These are phyloP conservation scores for Epinephelus lanceolatus DNA, from an alignment of 2,113 vertebrate species.

Conservation along the genomic window DNA sequence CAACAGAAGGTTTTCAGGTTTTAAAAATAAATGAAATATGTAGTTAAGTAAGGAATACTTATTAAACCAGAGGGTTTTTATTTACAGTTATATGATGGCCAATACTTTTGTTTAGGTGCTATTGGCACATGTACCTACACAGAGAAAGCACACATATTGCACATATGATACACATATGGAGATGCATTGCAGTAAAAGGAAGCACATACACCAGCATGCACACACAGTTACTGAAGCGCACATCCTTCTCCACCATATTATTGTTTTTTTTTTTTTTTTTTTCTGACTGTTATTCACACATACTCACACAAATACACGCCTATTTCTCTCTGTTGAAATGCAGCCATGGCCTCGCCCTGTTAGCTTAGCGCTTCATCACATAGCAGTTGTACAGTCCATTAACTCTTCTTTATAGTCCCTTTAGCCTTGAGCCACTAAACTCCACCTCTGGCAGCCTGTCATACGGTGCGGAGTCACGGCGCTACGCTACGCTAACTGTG, in stretches of 20 bases:
- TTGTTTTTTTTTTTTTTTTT: background rate
- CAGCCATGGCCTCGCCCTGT: conserved; percentile 69
- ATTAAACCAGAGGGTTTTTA: background rate
- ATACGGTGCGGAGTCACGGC: conserved; percentile 34
- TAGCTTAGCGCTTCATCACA: conserved; percentile 77
- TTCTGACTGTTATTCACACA: background rate
- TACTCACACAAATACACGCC: conserved; percentile 22
- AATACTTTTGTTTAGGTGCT: background rate
- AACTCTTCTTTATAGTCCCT: conserved; percentile 80
- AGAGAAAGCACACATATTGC: background rate
- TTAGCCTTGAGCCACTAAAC: conserved; percentile 81
- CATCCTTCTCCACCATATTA: background rate
- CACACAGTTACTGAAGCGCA: background rate
- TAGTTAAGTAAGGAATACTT: background rate
- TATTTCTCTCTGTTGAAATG: conserved; percentile 59
- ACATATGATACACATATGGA: background rate
- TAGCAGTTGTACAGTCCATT: conserved; percentile 80
- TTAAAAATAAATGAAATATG: background rate
- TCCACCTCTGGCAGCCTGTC: conserved; percentile 74
- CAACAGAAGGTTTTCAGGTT: background rate
- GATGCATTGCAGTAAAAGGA: background rate
- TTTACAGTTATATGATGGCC: background rate
- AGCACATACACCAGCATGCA: background rate
- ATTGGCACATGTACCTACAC: conserved; percentile 1
- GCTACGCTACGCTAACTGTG: conserved; percentile 72